Conservation (phyloP, 2,113 vertebrate species). For the Hemichromis elongatus region DNA sequence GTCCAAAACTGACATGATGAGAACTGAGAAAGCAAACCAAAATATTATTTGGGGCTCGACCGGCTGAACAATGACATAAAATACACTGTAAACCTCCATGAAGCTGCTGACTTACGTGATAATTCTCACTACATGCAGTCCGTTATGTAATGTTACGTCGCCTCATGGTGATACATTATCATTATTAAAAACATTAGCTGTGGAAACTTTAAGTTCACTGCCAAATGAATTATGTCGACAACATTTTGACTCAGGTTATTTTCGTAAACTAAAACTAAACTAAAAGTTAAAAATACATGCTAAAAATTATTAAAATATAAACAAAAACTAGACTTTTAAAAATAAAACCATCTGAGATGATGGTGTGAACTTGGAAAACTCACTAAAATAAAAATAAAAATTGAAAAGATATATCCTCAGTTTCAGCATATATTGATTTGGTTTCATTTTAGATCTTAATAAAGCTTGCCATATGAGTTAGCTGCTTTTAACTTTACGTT, state of each 20-base stretch:
- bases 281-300: not conserved
- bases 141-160: not conserved
- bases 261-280: not conserved
- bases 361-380: not conserved
- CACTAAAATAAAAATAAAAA: not conserved
- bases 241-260: not conserved
- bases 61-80: not conserved
- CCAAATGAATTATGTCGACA: not conserved
- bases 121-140: not conserved
- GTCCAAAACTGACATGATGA: not conserved
- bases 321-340: not conserved
- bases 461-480: not conserved
- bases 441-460: not conserved
- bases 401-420: not conserved
- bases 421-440: not conserved
- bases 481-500: not conserved
- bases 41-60: not conserved
- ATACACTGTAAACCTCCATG: not conserved
- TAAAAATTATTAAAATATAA: not conserved
- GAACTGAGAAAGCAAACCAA: not conserved
- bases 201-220: not conserved
- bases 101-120: not conserved
- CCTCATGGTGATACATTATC: not conserved
- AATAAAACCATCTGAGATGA: not conserved
- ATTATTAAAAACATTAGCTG: not conserved